phyloP scores from a whole-genome alignment of 2,888 invertebrate species.

The Drosophila sordidapex region DNA sequence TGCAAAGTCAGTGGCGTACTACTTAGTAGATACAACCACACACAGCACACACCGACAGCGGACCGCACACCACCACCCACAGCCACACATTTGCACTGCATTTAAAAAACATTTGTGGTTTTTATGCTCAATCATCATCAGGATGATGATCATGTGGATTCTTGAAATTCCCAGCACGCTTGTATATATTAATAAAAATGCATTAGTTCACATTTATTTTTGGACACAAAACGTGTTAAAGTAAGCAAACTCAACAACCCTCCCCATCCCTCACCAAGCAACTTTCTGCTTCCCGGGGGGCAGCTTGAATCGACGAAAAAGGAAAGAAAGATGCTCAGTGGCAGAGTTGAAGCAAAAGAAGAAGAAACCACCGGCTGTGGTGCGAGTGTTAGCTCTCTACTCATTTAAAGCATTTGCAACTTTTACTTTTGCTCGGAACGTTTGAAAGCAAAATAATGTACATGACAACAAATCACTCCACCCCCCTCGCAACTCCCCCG shows the following conservation, averaged over 20 bases:
- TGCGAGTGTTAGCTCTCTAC: constrained; percentile 17
- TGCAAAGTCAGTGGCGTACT: constrained; percentile 39
- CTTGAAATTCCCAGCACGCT: constrained; percentile 76
- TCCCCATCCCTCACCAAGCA: background rate
- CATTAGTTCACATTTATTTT: constrained; percentile 82
- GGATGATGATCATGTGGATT: constrained; percentile 37
- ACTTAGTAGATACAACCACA: constrained; percentile 43
- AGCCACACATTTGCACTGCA: constrained; percentile 74
- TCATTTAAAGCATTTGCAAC: constrained; percentile 74
- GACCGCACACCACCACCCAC: background rate
- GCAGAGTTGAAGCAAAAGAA: constrained; percentile 12
- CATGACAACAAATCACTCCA: constrained; percentile 59
- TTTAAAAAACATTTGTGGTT: constrained; percentile 83
- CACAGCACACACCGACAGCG: background rate
- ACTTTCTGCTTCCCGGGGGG: constrained; percentile 39
- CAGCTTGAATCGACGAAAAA: constrained; percentile 40
- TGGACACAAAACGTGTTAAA: constrained; percentile 77
- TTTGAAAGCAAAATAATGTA: constrained; percentile 78
- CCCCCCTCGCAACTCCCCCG: background rate
- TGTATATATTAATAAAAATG: constrained; percentile 82
- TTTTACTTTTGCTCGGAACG: constrained; percentile 68
- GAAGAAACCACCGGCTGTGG: background rate
- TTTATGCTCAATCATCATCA: constrained; percentile 81
- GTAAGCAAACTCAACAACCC: constrained; percentile 51
- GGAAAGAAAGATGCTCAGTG: constrained; percentile 17